A percentile compares a stretch with the other conserved stretches of the same genome.
These are phyloP conservation scores for Engystomops pustulosus DNA, from an alignment of 2,113 vertebrate genomes.

Conservation along the genomic window DNA sequence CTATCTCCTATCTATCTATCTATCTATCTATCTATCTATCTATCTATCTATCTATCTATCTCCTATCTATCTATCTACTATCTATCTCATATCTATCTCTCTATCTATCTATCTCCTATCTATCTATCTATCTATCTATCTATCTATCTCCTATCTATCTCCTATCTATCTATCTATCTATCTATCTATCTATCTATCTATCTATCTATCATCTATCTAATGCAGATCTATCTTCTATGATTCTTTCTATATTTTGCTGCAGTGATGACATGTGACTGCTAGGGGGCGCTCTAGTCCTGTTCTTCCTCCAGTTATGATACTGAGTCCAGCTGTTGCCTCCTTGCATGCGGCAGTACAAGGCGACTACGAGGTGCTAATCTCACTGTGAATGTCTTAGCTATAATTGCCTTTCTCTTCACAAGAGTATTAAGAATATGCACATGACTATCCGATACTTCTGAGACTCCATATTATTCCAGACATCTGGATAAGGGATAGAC, in stretches of 20 bases:
- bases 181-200: no score
- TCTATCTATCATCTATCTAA: no score
- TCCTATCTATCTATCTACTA: no score
- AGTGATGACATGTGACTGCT: neutral
- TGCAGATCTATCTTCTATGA: no score
- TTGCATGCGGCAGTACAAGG: neutral
- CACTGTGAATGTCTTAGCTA: neutral
- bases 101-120: no score
- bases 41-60: no score
- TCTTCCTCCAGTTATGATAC: neutral
- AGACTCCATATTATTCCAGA: neutral
- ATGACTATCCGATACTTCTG: neutral
- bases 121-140: no score
- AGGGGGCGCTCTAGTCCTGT: slow-evolving; percentile 4
- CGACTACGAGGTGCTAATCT: neutral
- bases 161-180: no score
- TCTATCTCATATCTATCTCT: no score
- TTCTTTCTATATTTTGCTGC: neutral
- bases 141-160: no score
- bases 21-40: no score
- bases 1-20: no score
- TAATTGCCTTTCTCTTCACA: neutral
- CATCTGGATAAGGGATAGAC: neutral
- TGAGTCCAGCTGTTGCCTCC: neutral
- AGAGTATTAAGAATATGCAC: neutral